These are phyloP conservation scores for Limnephilus lunatus DNA, from an alignment of 2,888 invertebrate genomes.

Conservation along the genomic window DNA sequence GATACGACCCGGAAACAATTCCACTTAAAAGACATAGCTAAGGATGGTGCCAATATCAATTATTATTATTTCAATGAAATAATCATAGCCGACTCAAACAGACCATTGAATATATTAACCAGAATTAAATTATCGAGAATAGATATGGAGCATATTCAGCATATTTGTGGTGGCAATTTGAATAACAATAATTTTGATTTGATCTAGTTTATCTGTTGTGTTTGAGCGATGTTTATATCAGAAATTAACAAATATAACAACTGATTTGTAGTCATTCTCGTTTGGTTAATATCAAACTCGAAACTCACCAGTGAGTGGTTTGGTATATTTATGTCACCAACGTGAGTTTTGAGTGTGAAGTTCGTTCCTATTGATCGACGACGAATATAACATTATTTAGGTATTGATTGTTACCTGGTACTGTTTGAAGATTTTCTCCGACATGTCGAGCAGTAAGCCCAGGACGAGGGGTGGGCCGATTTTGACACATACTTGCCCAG, in stretches of 20 bases:
- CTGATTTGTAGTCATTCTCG: too few relatives aligned
- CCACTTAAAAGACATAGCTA: background rate
- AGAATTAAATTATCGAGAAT: background rate
- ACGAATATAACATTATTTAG: too few relatives aligned
- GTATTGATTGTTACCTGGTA: constrained; percentile 83
- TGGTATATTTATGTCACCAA: too few relatives aligned
- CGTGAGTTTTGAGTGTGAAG: too few relatives aligned
- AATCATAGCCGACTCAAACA: background rate
- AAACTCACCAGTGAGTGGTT: too few relatives aligned
- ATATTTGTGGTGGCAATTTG: background rate
- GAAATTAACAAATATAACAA: too few relatives aligned
- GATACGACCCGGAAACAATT: background rate
- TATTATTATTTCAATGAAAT: background rate
- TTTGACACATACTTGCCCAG: constrained; percentile 96
- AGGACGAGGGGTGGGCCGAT: constrained; percentile 93
- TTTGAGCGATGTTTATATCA: too few relatives aligned
- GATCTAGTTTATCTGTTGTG: background rate
- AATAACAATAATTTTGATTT: background rate
- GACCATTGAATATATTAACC: background rate
- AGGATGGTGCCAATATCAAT: background rate
- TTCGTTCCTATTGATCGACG: too few relatives aligned
- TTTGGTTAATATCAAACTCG: too few relatives aligned
- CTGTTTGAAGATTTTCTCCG: constrained; percentile 93
- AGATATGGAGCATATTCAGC: background rate
- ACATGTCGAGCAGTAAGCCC: constrained; percentile 95